A percentile compares a stretch with the other conserved stretches of the same genome.
Evolutionary conservation across 2,797 vertebrate species (phyloP).

Genomic region (Protosalanx chinensis): DNA sequence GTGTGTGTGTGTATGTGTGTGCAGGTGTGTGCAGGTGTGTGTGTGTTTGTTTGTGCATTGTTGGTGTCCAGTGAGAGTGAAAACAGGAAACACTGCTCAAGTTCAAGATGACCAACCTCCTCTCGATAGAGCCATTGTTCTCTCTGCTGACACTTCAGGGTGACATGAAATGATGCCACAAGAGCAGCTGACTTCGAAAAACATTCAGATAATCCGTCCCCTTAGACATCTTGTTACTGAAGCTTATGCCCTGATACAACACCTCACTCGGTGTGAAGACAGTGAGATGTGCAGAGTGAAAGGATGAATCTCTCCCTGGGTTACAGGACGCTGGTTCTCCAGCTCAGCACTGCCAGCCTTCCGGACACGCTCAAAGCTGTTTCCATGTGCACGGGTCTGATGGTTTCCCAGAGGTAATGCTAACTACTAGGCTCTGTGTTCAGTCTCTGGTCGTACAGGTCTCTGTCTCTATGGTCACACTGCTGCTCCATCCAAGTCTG

Average conservation of each 20-base stretch:
- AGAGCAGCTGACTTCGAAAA: not conserved
- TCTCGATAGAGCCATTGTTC: conserved; percentile 41
- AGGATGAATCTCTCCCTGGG: not conserved
- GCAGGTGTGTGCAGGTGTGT: not conserved
- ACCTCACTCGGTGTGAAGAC: not conserved
- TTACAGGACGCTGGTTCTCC: not conserved
- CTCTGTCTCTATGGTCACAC: conserved; percentile 62
- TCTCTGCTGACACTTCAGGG: not conserved
- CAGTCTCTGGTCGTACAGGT: conserved; percentile 59
- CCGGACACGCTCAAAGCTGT: not conserved
- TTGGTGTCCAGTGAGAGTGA: not conserved
- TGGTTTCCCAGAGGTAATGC: not conserved
- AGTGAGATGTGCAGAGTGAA: not conserved
- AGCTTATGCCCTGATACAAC: not conserved
- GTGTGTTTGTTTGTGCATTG: not conserved
- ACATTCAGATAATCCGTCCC: not conserved
- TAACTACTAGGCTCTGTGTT: conserved; percentile 46
- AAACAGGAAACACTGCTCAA: conserved; percentile 67
- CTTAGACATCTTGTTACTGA: no score
- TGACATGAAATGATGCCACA: no score
- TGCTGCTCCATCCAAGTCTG: conserved; percentile 53
- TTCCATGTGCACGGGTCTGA: not conserved
- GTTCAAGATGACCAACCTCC: conserved; percentile 65
- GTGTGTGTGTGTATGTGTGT: conserved; percentile 9
- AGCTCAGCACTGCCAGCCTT: not conserved